phyloP scores from a whole-genome alignment of 2,113 vertebrate species.

The Tetraodon nigroviridis region DNA sequence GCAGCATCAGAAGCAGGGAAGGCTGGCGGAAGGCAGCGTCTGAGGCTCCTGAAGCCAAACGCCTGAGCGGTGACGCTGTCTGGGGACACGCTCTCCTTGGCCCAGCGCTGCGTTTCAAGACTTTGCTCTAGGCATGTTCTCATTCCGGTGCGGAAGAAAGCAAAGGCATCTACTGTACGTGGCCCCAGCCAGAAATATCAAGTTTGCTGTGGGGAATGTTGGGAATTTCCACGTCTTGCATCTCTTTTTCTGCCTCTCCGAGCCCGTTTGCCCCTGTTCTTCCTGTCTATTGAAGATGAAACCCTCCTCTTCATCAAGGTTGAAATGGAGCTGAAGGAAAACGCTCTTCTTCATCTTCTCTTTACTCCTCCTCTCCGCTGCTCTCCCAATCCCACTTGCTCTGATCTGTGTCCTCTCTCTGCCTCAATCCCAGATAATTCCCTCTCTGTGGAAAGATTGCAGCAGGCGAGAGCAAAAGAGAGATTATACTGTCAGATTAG shows the following conservation, averaged over 20 bases:
- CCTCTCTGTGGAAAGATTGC: slow-evolving; percentile 72
- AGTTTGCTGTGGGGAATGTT: not conserved
- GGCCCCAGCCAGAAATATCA: slow-evolving; percentile 38
- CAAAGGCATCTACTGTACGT: slow-evolving; percentile 33
- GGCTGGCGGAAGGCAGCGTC: slow-evolving; percentile 9
- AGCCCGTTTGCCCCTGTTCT: not conserved
- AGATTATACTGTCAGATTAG: slow-evolving; percentile 78
- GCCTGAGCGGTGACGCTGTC: slow-evolving; percentile 32
- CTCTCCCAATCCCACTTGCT: slow-evolving; percentile 55
- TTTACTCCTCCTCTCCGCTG: slow-evolving; percentile 31
- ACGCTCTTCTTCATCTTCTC: not conserved
- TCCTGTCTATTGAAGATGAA: not conserved
- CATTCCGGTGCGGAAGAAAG: slow-evolving; percentile 35
- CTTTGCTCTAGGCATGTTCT: slow-evolving; percentile 54
- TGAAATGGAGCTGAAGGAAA: not conserved
- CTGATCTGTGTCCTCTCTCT: slow-evolving; percentile 66
- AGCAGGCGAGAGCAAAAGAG: slow-evolving; percentile 70
- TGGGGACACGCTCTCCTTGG: slow-evolving; percentile 28
- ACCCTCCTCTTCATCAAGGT: not conserved
- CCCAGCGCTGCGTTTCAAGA: slow-evolving; percentile 48
- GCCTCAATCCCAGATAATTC: slow-evolving; percentile 76
- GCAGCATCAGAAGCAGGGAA: slow-evolving; percentile 20
- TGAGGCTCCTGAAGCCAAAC: slow-evolving; percentile 36
- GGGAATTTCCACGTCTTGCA: slow-evolving; percentile 12
- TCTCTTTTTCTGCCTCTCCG: not conserved